Evolutionary conservation across 2,888 invertebrate species (phyloP).

Genomic region (Branchipolynoe longqiensis): DNA sequence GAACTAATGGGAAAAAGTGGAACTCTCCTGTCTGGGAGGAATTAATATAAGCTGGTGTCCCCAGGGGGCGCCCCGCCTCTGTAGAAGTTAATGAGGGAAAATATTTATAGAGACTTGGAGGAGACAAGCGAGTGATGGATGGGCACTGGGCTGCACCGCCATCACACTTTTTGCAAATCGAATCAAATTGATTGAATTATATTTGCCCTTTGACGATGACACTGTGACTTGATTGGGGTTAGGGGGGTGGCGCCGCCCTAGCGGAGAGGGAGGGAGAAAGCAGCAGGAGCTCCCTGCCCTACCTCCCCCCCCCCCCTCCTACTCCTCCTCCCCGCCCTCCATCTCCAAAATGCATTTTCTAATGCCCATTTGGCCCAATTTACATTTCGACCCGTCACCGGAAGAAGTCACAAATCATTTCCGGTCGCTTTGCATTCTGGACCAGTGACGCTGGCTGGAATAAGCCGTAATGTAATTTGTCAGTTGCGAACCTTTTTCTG

Average conservation of each 20-base stretch:
- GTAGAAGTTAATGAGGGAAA: constrained; percentile 43
- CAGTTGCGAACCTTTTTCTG: too few species aligned
- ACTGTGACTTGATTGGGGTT: constrained; percentile 7
- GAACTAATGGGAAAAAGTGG: neutral
- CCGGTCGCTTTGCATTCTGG: neutral
- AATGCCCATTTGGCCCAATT: neutral
- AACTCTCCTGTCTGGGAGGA: neutral
- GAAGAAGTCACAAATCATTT: neutral
- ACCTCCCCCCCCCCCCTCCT: too few species aligned
- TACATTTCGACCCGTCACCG: neutral
- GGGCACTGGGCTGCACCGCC: neutral
- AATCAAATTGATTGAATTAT: constrained; percentile 43
- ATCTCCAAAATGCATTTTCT: neutral
- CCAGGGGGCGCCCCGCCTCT: neutral
- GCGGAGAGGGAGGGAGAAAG: neutral
- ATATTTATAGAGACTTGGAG: constrained; percentile 8
- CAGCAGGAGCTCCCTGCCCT: too few species aligned
- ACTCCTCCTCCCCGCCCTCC: too few species aligned
- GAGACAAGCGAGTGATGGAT: neutral
- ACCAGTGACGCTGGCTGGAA: too few species aligned
- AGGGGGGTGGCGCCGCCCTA: neutral
- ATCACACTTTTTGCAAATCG: constrained; percentile 32
- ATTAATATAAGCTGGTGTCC: neutral
- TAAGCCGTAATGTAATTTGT: too few species aligned
- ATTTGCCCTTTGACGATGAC: neutral